Evolutionary conservation across 2,113 vertebrate genomes (phyloP).

Genomic region (Protomyctophum bolini): DNA sequence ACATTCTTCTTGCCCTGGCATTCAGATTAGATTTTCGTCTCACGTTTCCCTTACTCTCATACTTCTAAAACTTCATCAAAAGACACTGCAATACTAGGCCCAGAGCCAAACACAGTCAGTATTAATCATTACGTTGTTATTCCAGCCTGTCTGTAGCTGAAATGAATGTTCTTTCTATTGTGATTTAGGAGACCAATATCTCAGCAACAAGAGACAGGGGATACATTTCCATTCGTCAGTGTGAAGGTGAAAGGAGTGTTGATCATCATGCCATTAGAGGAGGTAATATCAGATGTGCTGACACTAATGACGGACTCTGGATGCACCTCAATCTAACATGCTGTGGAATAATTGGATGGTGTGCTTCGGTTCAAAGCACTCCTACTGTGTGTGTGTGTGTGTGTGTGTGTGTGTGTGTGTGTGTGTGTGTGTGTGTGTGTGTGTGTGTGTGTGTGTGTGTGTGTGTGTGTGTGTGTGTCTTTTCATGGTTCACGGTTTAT

Average conservation of each 20-base stretch:
- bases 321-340: constrained; percentile 22
- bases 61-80: constrained; percentile 41
- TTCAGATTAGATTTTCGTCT: constrained; percentile 32
- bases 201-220: constrained; percentile 21
- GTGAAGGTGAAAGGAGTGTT: constrained; percentile 4
- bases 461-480: neutral
- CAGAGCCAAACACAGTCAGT: constrained; percentile 24
- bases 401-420: neutral
- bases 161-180: constrained; percentile 31
- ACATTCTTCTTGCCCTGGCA: constrained; percentile 29
- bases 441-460: neutral
- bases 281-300: constrained; percentile 30
- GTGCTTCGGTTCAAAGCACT: constrained; percentile 3
- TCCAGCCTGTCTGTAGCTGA: constrained; percentile 10
- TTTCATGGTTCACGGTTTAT: no score
- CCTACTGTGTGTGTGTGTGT: neutral
- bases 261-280: constrained; percentile 28
- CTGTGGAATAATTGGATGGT: constrained; percentile 40
- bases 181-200: constrained; percentile 20
- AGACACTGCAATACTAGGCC: constrained; percentile 22
- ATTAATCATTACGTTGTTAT: constrained; percentile 31
- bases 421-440: neutral
- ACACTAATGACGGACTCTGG: constrained; percentile 37
- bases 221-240: neutral
- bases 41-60: constrained; percentile 19